A percentile compares a stretch with the other conserved stretches of the same genome.
These are phyloP conservation scores for Nephrotoma flavescens DNA, from an alignment of 2,888 invertebrate species.

Conservation along the genomic window DNA sequence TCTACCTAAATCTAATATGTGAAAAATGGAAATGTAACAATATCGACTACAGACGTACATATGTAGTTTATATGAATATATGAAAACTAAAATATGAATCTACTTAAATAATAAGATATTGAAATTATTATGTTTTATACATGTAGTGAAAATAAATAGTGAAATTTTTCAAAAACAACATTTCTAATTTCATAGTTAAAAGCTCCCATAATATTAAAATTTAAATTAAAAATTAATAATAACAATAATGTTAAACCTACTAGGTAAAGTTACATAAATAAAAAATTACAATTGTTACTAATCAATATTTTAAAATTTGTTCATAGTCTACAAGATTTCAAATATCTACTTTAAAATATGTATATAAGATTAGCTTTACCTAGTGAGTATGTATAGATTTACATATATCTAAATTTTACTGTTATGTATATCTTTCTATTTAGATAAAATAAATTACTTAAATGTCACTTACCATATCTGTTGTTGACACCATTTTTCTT, in stretches of 20 bases:
- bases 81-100: no score
- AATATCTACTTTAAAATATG: neutral
- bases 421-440: neutral
- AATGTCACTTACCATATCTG: conserved; percentile 23
- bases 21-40: no score
- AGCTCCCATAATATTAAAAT: neutral
- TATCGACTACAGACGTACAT: no score
- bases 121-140: no score
- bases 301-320: neutral
- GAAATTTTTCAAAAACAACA: no score
- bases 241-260: neutral
- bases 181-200: neutral
- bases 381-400: neutral
- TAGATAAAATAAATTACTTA: neutral
- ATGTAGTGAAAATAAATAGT: no score
- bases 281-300: neutral
- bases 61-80: no score
- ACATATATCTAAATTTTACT: neutral
- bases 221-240: neutral
- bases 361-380: neutral
- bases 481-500: conserved; percentile 28
- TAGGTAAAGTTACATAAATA: neutral
- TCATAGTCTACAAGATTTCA: neutral
- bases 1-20: no score
- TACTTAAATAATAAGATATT: no score